phyloP scores from a whole-genome alignment of 2,113 vertebrate species.

The Asarcornis scutulata region DNA sequence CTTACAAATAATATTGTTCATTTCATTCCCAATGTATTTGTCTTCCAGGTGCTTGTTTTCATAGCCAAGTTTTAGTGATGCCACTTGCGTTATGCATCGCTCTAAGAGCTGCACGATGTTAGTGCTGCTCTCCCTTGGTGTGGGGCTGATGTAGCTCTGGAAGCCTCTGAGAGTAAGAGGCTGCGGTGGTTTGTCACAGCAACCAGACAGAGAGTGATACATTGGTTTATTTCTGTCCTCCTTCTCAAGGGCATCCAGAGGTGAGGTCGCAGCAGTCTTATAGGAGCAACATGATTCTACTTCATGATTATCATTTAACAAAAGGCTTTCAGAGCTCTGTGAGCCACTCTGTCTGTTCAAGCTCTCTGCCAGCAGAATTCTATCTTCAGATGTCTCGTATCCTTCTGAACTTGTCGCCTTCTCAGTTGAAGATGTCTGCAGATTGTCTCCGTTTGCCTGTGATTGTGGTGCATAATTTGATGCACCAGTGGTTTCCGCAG shows the following conservation, averaged over 20 bases:
- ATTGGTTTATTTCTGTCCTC: constrained; percentile 12
- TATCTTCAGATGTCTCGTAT: not conserved
- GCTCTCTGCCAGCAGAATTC: not conserved
- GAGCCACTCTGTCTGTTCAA: not conserved
- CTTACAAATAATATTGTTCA: not conserved
- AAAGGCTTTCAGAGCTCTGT: constrained; percentile 31
- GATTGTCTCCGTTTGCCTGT: not conserved
- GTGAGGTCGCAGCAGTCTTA: constrained; percentile 68
- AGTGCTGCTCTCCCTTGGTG: constrained; percentile 37
- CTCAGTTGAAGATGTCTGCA: not conserved
- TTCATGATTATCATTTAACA: constrained; percentile 63
- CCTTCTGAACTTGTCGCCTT: not conserved
- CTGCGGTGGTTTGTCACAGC: constrained; percentile 31
- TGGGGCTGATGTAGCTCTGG: constrained; percentile 59
- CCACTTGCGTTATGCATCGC: constrained; percentile 73
- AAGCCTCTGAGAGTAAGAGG: constrained; percentile 18
- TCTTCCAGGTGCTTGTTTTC: constrained; percentile 22
- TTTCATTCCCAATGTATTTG: constrained; percentile 18
- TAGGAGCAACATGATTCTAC: constrained; percentile 76
- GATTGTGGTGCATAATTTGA: not conserved
- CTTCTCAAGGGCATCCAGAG: constrained; percentile 45
- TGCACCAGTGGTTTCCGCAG: not conserved
- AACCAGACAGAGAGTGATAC: constrained; percentile 9
- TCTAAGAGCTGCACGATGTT: constrained; percentile 72
- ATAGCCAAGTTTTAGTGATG: constrained; percentile 75